These are phyloP conservation scores for Eledone cirrhosa DNA, from an alignment of 2,888 invertebrate species.

Conservation along the genomic window DNA sequence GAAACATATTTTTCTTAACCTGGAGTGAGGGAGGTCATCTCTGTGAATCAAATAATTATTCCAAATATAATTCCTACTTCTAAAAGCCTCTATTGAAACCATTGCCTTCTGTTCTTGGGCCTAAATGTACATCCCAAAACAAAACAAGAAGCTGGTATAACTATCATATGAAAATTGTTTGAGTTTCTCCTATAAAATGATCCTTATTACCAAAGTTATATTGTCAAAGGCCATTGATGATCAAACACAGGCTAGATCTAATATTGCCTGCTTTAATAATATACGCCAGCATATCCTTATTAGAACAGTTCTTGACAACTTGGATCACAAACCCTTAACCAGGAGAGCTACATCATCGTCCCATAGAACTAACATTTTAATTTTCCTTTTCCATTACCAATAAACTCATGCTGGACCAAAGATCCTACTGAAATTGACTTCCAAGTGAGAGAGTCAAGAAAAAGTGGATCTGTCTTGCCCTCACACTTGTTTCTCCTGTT, in stretches of 20 bases:
- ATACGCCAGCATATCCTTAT: conserved; percentile 13
- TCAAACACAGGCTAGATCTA: conserved; percentile 20
- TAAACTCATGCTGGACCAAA: conserved; percentile 14
- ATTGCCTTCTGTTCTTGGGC: conserved; percentile 30
- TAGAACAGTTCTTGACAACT: neutral
- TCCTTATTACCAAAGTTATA: conserved; percentile 30
- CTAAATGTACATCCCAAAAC: conserved; percentile 32
- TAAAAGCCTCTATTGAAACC: conserved; percentile 31
- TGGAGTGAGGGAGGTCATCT: neutral
- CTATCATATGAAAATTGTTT: conserved; percentile 30
- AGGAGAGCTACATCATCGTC: neutral
- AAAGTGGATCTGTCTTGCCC: conserved; percentile 28
- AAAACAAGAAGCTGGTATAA: conserved; percentile 30
- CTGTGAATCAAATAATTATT: neutral
- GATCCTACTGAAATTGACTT: conserved; percentile 31
- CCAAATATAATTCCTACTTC: conserved; percentile 29
- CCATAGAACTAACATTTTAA: neutral
- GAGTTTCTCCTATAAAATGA: conserved; percentile 30
- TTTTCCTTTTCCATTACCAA: neutral
- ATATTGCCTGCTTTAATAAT: conserved; percentile 25
- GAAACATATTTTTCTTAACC: neutral
- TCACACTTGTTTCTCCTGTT: conserved; percentile 35
- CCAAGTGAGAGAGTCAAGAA: conserved; percentile 27
- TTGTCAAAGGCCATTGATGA: conserved; percentile 33
- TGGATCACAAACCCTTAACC: neutral